These are phyloP conservation scores for Lophius americanus DNA, from an alignment of 2,797 vertebrate species.

Conservation along the genomic window DNA sequence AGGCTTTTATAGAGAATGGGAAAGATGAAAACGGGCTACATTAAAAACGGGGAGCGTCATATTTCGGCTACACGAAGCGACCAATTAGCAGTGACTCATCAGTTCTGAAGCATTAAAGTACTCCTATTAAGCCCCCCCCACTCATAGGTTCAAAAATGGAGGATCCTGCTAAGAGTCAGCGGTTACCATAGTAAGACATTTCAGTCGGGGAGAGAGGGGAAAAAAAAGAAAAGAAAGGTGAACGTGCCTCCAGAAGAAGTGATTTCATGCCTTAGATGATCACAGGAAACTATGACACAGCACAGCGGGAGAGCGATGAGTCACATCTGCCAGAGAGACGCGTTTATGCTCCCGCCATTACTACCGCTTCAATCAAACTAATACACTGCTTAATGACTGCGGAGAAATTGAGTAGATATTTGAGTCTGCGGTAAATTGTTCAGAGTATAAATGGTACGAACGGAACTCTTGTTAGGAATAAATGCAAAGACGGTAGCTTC, in stretches of 20 bases:
- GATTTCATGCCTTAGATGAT: constrained; percentile 9
- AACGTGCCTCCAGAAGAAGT: not conserved
- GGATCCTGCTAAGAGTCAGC: constrained; percentile 31
- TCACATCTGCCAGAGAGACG: not conserved
- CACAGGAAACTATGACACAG: constrained; percentile 2
- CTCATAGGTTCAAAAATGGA: constrained; percentile 45
- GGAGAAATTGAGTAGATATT: not conserved
- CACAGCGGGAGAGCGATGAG: not conserved
- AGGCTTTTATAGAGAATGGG: not conserved
- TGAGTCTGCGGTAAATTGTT: not conserved
- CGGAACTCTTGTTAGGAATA: not conserved
- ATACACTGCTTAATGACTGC: not conserved
- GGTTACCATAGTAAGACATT: constrained; percentile 58
- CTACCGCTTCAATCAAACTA: not conserved
- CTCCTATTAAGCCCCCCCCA: constrained; percentile 43
- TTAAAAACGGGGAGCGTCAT: not conserved
- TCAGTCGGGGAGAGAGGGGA: not conserved
- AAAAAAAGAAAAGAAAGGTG: not conserved
- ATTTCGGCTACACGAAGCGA: constrained; percentile 8
- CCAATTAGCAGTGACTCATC: constrained; percentile 34
- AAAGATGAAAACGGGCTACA: constrained; percentile 1
- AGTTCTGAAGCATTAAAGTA: constrained; percentile 53
- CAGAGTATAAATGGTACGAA: not conserved
- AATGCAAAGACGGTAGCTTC: not conserved
- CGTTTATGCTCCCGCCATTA: not conserved